Conservation (phyloP, 2,797 vertebrate genomes). For the Serranus cabrilla region DNA sequence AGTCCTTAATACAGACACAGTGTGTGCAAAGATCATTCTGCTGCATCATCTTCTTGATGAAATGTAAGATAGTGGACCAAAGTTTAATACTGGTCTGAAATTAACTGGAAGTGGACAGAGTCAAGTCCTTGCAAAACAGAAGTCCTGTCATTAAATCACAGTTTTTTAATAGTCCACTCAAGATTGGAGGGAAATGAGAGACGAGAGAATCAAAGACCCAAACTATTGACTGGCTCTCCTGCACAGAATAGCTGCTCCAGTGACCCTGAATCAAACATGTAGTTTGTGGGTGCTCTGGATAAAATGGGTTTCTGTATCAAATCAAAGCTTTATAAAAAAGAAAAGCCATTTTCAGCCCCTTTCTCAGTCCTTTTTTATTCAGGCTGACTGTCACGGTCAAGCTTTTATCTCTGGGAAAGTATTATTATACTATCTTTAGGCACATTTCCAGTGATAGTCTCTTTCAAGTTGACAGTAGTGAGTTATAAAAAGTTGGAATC, state of each 20-base stretch:
- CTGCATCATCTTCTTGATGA: not conserved
- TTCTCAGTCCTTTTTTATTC: not conserved
- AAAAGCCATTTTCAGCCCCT: not conserved
- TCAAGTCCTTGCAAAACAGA: not conserved
- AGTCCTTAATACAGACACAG: not conserved
- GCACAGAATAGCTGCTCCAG: constrained; percentile 9
- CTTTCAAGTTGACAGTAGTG: not conserved
- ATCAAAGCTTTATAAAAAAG: not conserved
- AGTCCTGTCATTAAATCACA: constrained; percentile 13
- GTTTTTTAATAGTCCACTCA: constrained; percentile 1
- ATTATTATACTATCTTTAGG: not conserved
- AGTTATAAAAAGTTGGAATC: not conserved
- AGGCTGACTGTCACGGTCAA: constrained; percentile 5
- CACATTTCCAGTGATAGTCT: not conserved
- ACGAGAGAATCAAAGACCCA: constrained; percentile 1
- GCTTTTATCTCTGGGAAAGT: constrained; percentile 5
- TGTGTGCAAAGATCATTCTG: not conserved
- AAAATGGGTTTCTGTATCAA: constrained; percentile 6
- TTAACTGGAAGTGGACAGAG: constrained; percentile 2
- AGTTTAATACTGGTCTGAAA: not conserved
- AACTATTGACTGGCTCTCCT: constrained; percentile 13
- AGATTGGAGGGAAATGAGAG: constrained; percentile 24
- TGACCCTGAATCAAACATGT: constrained; percentile 16
- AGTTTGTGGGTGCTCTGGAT: not conserved
- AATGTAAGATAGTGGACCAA: not conserved